Percentiles rank a stretch among this genome's conserved stretches.
These are phyloP conservation scores for Engraulis encrasicolus DNA, from an alignment of 2,113 vertebrate species.

Conservation along the genomic window DNA sequence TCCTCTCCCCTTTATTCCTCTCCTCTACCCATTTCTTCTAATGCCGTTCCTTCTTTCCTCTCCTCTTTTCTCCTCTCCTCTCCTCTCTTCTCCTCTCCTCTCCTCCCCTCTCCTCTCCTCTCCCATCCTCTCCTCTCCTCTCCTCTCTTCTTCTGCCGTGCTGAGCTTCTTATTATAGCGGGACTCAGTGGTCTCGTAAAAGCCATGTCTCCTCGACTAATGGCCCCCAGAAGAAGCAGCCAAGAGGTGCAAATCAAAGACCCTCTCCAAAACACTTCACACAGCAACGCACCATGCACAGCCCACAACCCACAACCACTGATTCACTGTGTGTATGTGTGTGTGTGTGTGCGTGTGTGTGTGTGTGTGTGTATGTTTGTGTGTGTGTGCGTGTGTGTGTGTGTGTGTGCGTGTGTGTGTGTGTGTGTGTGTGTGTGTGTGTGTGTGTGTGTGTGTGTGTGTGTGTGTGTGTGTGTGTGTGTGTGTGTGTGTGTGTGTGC, in stretches of 20 bases:
- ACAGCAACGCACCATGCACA: constrained; percentile 20
- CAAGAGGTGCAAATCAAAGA: constrained; percentile 8
- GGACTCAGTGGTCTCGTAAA: neutral
- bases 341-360: neutral
- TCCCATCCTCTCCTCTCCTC: too few relatives aligned
- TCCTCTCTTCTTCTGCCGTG: neutral
- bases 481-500: neutral
- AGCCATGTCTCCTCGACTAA: constrained; percentile 17
- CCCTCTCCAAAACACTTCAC: constrained; percentile 34
- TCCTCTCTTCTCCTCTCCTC: too few relatives aligned
- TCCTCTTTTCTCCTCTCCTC: neutral
- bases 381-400: neutral
- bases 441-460: neutral
- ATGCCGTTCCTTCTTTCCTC: neutral
- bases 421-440: constrained; percentile 7
- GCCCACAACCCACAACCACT: too few relatives aligned
- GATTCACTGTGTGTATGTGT: constrained; percentile 58
- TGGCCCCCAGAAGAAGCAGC: neutral
- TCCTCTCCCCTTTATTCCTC: too few relatives aligned
- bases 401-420: neutral
- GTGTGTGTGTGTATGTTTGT: constrained; percentile 38
- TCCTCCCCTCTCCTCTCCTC: neutral
- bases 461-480: constrained; percentile 1
- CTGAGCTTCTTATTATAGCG: neutral
- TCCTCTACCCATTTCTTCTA: too few relatives aligned